These are phyloP conservation scores for Polydrusus cervinus DNA, from an alignment of 2,888 invertebrate species.

Conservation along the genomic window DNA sequence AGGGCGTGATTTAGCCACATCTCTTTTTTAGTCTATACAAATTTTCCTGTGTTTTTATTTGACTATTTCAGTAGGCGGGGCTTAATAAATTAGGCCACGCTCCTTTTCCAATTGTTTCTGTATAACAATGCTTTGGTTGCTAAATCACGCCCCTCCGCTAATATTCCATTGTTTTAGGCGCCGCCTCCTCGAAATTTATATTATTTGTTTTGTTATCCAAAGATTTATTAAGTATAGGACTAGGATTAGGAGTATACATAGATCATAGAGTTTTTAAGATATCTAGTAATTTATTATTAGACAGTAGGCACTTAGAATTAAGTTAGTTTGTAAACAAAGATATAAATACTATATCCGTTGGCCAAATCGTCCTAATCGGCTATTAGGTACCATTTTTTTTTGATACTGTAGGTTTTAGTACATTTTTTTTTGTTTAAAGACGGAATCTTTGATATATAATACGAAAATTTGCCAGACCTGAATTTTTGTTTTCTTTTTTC, in stretches of 20 bases:
- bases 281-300: constrained; percentile 63
- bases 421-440: constrained; percentile 33
- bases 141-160: constrained; percentile 25
- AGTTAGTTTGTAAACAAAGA: constrained; percentile 58
- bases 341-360: constrained; percentile 38
- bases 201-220: constrained; percentile 53
- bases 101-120: neutral
- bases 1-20: constrained; percentile 24
- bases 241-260: constrained; percentile 43
- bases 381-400: constrained; percentile 42
- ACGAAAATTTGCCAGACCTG: constrained; percentile 43
- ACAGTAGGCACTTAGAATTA: constrained; percentile 27
- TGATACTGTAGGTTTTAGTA: constrained; percentile 50
- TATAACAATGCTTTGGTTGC: neutral
- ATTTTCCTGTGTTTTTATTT: too few relatives aligned
- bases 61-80: neutral
- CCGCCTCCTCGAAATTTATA: constrained; percentile 37
- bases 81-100: neutral
- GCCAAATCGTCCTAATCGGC: constrained; percentile 53
- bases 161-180: constrained; percentile 39
- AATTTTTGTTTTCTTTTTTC: constrained; percentile 46
- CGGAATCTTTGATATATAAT: constrained; percentile 33
- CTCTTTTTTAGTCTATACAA: neutral
- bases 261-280: constrained; percentile 57
- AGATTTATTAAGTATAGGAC: constrained; percentile 49